Evolutionary conservation across 2,888 invertebrate genomes (phyloP), one percentile per base, ranked within the genome.

Genomic region (Drosophila borborema): DNA sequence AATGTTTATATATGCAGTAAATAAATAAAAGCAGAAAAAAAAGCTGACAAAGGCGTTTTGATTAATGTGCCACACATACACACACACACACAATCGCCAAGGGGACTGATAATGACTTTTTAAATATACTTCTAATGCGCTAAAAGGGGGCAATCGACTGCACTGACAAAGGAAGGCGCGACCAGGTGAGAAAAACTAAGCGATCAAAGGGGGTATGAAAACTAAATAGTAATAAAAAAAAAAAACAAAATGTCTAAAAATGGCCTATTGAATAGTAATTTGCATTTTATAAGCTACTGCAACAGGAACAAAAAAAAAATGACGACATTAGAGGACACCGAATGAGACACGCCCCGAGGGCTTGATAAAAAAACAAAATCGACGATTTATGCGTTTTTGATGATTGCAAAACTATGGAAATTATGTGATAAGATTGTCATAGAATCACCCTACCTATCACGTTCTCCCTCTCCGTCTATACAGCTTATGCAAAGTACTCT

Each of bases 341-440:
- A 20, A 48, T 38, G n/a, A 28, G 74, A 48, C 66, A 77, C 68
- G 72, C 74, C 78, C 69, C 55, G 31, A 71, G 79, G 74, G 74
- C 64, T 62, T 59, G 36, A 46, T 45, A 36, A 58, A 67, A 63
- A 71, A 55, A 41, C 20, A 36, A n/a, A 28, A 28, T 51, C 49
- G 2, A 51, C 90, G 87, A 90, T 90, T 90, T 90, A 90, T 91
- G 89, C 68, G 77, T 76, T 89, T 90, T 83, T 91, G 90, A 90
- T 91, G 90, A 90, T 89, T 81, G 81, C 84, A 75, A 82, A 80
- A 72, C 67, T 77, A 81, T 82, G 74, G 76, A 72, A 76, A 78
- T 74, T 48, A 65, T 75, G 72, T 64, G 85, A 80, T 74, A 72
- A 74, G 77, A 68, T 73, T 71, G 67, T 63, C 58, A 14, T 10